A percentile compares a stretch with the other conserved stretches of the same genome.
These are phyloP conservation scores for Lasiurus borealis DNA, from an alignment of 2,113 vertebrate species.

Conservation along the genomic window DNA sequence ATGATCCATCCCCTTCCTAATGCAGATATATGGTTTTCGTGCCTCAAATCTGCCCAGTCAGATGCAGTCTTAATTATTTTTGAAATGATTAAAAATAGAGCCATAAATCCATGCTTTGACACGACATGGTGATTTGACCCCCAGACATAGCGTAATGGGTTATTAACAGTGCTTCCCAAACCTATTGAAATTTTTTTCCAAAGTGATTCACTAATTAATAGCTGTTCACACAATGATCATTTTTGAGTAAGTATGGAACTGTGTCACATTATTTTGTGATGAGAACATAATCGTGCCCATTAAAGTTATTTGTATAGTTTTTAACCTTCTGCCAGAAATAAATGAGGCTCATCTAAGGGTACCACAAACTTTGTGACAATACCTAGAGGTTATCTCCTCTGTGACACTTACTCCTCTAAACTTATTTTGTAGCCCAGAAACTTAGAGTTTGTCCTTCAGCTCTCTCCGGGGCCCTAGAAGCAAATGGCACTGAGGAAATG, in stretches of 20 bases:
- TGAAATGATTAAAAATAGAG: conserved; percentile 80
- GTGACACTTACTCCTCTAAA: background rate
- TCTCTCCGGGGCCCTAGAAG: background rate
- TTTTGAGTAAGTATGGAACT: conserved; percentile 75
- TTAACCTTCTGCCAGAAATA: conserved; percentile 74
- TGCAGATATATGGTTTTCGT: conserved; percentile 79
- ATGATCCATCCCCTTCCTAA: conserved; percentile 73
- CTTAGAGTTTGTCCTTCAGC: background rate
- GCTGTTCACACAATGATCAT: conserved; percentile 63
- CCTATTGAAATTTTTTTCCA: conserved; percentile 68
- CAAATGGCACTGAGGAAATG: background rate
- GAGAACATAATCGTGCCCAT: conserved; percentile 73
- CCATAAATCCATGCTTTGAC: conserved; percentile 84
- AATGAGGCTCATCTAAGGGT: conserved; percentile 40
- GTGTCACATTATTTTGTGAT: conserved; percentile 70
- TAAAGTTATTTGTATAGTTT: conserved; percentile 81
- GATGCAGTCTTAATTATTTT: conserved; percentile 85
- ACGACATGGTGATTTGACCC: conserved; percentile 82
- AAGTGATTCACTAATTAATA: conserved; percentile 83
- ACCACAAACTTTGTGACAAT: background rate
- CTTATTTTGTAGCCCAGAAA: background rate
- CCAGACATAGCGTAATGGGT: conserved; percentile 70
- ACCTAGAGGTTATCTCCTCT: conserved; percentile 33
- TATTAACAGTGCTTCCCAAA: conserved; percentile 82
- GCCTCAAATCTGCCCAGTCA: conserved; percentile 76